These are phyloP conservation scores for Polyommatus icarus DNA, from an alignment of 2,888 invertebrate genomes.

Conservation along the genomic window DNA sequence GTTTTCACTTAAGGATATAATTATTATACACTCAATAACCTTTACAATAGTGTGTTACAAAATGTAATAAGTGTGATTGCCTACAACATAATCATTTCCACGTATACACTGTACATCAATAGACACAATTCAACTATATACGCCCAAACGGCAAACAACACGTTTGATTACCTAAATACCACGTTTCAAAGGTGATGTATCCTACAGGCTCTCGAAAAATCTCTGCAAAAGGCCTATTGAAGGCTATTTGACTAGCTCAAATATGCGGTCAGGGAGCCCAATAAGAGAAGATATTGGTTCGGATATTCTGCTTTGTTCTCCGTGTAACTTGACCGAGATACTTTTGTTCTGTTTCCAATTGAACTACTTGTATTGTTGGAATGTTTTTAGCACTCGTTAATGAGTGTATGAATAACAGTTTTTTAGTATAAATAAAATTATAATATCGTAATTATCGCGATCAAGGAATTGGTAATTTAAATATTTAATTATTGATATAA, in stretches of 20 bases:
- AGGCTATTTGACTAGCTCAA: conserved; percentile 1
- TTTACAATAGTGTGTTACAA: too few relatives aligned
- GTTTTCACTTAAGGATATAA: too few relatives aligned
- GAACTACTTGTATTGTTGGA: not conserved
- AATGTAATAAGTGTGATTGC: too few relatives aligned
- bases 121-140: not conserved
- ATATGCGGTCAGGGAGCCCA: conserved; percentile 7
- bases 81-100: too few relatives aligned
- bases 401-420: not conserved
- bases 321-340: conserved; percentile 4
- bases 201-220: not conserved
- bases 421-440: not conserved
- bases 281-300: conserved; percentile 11
- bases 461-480: too few relatives aligned
- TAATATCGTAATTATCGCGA: too few relatives aligned
- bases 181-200: not conserved
- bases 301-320: conserved; percentile 6
- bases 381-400: not conserved
- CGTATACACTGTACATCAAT: not conserved
- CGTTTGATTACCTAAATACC: not conserved
- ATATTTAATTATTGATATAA: too few relatives aligned
- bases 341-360: conserved; percentile 14
- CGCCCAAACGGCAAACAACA: not conserved
- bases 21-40: too few relatives aligned
- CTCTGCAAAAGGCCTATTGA: not conserved